A percentile compares a stretch with the other conserved stretches of the same genome.
These are phyloP conservation scores for Cremastinae sp. DNA, from an alignment of 2,888 invertebrate genomes.

Conservation along the genomic window DNA sequence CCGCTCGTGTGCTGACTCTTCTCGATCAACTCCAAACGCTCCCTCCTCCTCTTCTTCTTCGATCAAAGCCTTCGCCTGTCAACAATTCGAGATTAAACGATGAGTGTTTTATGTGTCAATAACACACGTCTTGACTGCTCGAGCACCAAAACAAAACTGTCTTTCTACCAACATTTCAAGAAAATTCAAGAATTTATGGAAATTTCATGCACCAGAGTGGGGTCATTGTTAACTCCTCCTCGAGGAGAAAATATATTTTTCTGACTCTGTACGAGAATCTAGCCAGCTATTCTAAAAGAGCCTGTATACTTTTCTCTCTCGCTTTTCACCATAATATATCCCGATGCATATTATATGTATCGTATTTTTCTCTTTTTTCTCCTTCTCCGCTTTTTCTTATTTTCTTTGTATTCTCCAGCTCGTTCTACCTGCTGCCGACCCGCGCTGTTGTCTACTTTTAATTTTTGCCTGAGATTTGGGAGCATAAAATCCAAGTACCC, in stretches of 20 bases:
- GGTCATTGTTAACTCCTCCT: background rate
- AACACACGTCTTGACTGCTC: slow-evolving; percentile 19
- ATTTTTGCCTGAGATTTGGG: background rate
- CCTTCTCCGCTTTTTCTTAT: background rate
- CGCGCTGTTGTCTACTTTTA: background rate
- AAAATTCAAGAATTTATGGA: background rate
- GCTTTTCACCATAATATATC: background rate
- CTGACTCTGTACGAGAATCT: background rate
- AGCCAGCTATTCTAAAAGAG: background rate
- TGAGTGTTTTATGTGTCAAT: background rate
- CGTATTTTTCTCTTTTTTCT: background rate
- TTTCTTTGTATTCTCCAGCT: background rate
- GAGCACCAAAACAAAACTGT: slow-evolving; percentile 31
- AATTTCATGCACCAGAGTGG: background rate
- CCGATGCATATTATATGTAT: background rate
- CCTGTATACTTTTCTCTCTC: background rate
- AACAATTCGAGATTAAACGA: slow-evolving; percentile 29
- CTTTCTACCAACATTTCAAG: slow-evolving; percentile 1
- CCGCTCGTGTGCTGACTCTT: too few species aligned
- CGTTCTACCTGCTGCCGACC: slow-evolving; percentile 4
- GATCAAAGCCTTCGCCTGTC: background rate
- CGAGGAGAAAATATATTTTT: background rate
- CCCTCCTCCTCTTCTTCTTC: background rate
- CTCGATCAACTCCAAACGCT: background rate
- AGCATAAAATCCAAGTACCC: background rate